Base-by-base conservation (phyloP, 2,797 vertebrate species). In the Propithecus perrieri region DNA sequence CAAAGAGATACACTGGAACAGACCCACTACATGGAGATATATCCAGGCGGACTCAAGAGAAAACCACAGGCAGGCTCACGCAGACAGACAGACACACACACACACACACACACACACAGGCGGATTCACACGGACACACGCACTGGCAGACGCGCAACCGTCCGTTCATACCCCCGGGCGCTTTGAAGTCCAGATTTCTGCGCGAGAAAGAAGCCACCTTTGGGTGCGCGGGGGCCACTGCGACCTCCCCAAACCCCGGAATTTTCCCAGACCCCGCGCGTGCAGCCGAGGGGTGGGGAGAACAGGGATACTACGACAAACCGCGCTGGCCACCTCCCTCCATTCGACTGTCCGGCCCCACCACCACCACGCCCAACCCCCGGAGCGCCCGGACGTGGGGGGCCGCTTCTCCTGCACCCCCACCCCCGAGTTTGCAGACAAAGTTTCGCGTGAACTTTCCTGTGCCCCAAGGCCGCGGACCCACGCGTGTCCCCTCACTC, bases 371-470 rank as follows among this genome's bases (percentile, higher is more conserved):
- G 97, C 97, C 98, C 98, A 97, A 86, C 94, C 96, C 91, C 69
- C 55, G 92, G 89, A 80, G 95, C 93, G 91, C 97, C 89, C 1
- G 48, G 97, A 96, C 97, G 18, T 83, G 81, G 95, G 96, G 97
- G 96, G 87, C 87, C 50, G 59, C 90, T 91, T 85, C 89, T 94
- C 72, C 59, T 41, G 95, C 35, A 88, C 96, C 96, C 89, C 92
- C 26, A 74, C 69, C 95, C 96, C 91, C 65, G 94, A 97, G 94
- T 97, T 93, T 96, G 76, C 91, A n/a, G 94, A 95, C 96, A 97
- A 98, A 98, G 96, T 97, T 98, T 97, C 95, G 89, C 67, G 24
- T 91, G 92, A 98, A 98, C 97, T 97, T 98, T 97, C 96, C 86
- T n/a, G 94, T 85, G 50, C 59, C 63, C 94, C 93, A 65, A 38